A percentile compares a stretch with the other conserved stretches of the same genome.
phyloP scores from a whole-genome alignment of 2,888 invertebrate species.

The Tetragonisca angustula region DNA sequence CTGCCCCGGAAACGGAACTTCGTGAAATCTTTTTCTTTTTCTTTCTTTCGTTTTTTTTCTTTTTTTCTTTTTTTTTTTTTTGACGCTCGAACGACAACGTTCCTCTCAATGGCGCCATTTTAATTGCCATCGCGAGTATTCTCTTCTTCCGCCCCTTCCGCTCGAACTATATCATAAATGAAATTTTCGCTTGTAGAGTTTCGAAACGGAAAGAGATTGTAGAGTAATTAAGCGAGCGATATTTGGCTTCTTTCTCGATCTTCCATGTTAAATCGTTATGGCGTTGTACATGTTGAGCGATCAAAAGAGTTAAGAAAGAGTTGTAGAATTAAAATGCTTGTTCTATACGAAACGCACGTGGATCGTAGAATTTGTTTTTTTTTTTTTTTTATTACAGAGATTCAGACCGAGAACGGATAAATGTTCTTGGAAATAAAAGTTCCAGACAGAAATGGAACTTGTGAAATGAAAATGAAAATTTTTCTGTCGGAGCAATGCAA shows the following conservation, averaged over 20 bases:
- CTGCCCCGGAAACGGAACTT: slow-evolving; percentile 36
- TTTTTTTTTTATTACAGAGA: no score
- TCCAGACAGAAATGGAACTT: no score
- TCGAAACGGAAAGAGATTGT: background rate
- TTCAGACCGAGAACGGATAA: no score
- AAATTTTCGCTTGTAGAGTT: background rate
- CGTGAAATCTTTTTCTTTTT: slow-evolving; percentile 19
- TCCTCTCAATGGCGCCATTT: slow-evolving; percentile 5
- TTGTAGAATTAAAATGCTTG: no score
- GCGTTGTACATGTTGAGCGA: no score
- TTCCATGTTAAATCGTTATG: background rate
- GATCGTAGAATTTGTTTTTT: no score
- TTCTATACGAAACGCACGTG: no score
- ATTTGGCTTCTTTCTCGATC: background rate
- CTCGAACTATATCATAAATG: background rate
- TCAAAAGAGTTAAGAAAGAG: no score
- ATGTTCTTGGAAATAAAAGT: no score
- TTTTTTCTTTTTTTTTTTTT: background rate
- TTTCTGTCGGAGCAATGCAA: no score
- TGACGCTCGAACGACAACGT: background rate
- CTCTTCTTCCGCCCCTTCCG: background rate
- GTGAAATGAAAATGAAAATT: no score
- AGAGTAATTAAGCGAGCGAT: background rate
- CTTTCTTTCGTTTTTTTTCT: background rate
- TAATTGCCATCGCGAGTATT: slow-evolving; percentile 18